phyloP scores from a whole-genome alignment of 1,140 invertebrate genomes.

The Belonocnema kinseyi region DNA sequence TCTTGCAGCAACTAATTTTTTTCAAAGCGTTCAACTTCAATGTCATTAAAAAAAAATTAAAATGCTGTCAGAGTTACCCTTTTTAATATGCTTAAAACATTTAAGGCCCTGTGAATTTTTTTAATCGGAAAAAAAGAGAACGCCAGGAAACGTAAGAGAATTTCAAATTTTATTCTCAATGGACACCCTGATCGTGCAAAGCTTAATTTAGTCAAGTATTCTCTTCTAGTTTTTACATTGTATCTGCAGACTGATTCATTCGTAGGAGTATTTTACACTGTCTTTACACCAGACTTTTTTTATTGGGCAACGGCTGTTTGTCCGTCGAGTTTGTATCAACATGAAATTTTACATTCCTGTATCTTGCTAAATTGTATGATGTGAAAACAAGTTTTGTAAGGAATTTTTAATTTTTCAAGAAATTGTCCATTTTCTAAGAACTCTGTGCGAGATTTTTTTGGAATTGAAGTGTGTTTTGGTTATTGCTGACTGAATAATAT shows the following conservation, averaged over 20 bases:
- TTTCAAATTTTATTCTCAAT: background rate
- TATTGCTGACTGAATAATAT: too few relatives aligned
- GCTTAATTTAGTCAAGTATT: conserved; percentile 26
- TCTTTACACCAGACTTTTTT: conserved; percentile 24
- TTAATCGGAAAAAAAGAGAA: background rate
- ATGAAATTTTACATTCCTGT: background rate
- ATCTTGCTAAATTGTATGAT: conserved; percentile 4
- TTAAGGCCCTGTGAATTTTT: too few relatives aligned
- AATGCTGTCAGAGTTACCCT: too few relatives aligned
- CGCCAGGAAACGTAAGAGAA: background rate
- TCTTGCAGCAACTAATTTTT: too few relatives aligned
- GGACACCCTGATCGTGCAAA: background rate
- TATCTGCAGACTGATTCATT: conserved; percentile 28
- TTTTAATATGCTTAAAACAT: too few relatives aligned
- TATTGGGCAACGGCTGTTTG: conserved; percentile 22
- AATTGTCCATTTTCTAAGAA: too few relatives aligned
- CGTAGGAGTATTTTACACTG: conserved; percentile 12
- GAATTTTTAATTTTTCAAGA: too few relatives aligned
- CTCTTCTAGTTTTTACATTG: conserved; percentile 20
- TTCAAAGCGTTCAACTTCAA: too few relatives aligned
- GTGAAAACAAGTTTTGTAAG: background rate
- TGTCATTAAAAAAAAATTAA: too few relatives aligned
- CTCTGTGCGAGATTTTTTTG: too few relatives aligned
- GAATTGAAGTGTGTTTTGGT: too few relatives aligned
- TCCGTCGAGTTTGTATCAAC: conserved; percentile 20